Base-by-base conservation (phyloP, 2,888 invertebrate species). In the Sinohyriopsis cumingii region DNA sequence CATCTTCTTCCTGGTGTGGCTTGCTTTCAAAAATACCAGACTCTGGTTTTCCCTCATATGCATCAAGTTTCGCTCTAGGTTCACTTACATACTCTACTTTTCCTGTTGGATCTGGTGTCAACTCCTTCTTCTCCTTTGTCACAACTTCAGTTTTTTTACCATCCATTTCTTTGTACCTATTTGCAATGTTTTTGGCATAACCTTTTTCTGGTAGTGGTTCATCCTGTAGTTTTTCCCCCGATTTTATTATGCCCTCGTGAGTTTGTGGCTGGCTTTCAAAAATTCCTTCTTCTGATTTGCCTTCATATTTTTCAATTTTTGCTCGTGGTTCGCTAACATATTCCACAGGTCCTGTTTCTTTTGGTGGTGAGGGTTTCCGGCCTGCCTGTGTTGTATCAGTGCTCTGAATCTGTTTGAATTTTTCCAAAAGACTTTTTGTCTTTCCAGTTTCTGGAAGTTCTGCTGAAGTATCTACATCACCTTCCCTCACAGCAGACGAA, bases 101-200 rank as follows among this genome's bases (percentile, higher is more conserved):
- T 25, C 83, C 82, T 7, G 77, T 70, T 64, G 79, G 76, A 72
- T 85, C 85, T 18, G 85, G 84, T 24, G 86, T 85, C 19, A 86
- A 67, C 63, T 85, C 86, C 66, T 81, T 73, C 65, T 79, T 78
- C 54, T 69, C 75, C 20, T 70, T 71, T 55, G 72, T n/a, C 12
- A 70, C 64, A 24, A 67, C 55, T 33, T 67, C 69, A 33, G 61
- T 64, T 25, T 76, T 71, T 45, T 79, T 77, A 20, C 69, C 72
- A 72, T 94, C 93, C 92, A 96, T 93, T 72, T 95, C 95, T 90
- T 97, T 97, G 90, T 97, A 98, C 87, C 93, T 93, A 88, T 95
- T 95, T 68, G 95, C 93, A 80, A 97, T 93, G 89, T 91, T 92
- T 80, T 93, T 95, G 67, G 97, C 95, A 24, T 95, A 95, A 88